phyloP scores from a whole-genome alignment of 2,797 vertebrate species.

The Hypotaenidia okinawae region DNA sequence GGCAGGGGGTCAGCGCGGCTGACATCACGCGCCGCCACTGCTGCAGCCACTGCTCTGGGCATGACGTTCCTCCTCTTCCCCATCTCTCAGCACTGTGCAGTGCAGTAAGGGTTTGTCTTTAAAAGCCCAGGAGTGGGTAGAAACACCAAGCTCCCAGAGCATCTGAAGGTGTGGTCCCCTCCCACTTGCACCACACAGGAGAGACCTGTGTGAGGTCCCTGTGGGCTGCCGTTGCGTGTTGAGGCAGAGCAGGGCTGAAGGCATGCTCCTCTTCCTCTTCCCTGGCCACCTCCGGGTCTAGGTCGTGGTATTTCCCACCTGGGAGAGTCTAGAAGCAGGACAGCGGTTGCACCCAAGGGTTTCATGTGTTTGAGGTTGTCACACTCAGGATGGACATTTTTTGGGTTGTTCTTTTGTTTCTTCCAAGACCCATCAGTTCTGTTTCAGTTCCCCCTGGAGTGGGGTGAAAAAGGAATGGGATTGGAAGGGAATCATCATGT shows the following conservation, averaged over 20 bases:
- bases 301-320: background rate
- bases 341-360: too few species aligned
- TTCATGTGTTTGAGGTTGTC: background rate
- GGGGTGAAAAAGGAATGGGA: background rate
- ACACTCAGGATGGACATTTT: background rate
- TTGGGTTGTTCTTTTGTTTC: background rate
- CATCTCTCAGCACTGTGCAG: fast-evolving
- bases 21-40: background rate
- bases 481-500: background rate
- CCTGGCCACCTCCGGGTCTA: fast-evolving
- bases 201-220: background rate
- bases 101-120: background rate
- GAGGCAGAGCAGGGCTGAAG: background rate
- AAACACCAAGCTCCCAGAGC: fast-evolving
- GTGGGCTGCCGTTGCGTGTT: background rate
- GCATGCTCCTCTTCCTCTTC: background rate
- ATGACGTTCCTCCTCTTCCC: background rate
- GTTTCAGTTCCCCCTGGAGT: background rate
- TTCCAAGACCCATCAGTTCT: background rate
- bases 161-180: fast-evolving
- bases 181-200: fast-evolving
- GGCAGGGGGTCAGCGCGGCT: background rate
- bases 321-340: background rate
- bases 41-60: background rate
- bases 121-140: background rate